phyloP scores from a whole-genome alignment of 2,888 invertebrate species.

The Caenorhabditis drosophilae region DNA sequence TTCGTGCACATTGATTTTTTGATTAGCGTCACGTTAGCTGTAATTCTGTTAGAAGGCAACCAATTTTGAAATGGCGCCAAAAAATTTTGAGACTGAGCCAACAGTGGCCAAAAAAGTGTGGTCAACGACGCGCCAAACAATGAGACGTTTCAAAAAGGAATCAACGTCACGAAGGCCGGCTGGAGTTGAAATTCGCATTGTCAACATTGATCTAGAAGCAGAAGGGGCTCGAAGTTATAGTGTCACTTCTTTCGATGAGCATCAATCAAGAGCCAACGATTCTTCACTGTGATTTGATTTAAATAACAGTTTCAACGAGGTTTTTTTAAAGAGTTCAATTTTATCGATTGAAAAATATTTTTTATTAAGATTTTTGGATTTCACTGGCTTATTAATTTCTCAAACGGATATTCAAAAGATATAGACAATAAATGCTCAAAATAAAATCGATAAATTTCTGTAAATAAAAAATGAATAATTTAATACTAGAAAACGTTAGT shows the following conservation, averaged over 20 bases:
- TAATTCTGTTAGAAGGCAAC: too few species aligned
- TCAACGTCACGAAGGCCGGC: conserved; percentile 35
- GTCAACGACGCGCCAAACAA: conserved; percentile 64
- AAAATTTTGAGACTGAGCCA: conserved; percentile 55
- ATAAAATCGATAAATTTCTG: too few species aligned
- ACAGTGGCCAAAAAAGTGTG: conserved; percentile 66
- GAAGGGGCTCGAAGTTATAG: conserved; percentile 41
- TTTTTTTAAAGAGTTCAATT: too few species aligned
- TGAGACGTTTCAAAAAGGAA: conserved; percentile 57
- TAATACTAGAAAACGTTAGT: too few species aligned
- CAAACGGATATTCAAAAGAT: too few species aligned
- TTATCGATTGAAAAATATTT: too few species aligned
- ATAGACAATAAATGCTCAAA: too few species aligned
- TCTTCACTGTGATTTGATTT: conserved; percentile 24
- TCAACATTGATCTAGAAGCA: conserved; percentile 49
- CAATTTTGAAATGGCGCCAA: not conserved
- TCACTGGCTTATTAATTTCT: too few species aligned
- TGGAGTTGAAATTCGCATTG: conserved; percentile 47
- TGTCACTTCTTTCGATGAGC: conserved; percentile 23
- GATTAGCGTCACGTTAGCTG: too few species aligned
- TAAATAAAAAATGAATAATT: too few species aligned
- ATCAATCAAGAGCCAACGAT: conserved; percentile 18
- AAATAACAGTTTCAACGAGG: too few species aligned
- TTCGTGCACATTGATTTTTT: conserved; percentile 7
- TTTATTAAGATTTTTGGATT: too few species aligned